phyloP scores from a whole-genome alignment of 1,140 invertebrate species.

The Limonius californicus region DNA sequence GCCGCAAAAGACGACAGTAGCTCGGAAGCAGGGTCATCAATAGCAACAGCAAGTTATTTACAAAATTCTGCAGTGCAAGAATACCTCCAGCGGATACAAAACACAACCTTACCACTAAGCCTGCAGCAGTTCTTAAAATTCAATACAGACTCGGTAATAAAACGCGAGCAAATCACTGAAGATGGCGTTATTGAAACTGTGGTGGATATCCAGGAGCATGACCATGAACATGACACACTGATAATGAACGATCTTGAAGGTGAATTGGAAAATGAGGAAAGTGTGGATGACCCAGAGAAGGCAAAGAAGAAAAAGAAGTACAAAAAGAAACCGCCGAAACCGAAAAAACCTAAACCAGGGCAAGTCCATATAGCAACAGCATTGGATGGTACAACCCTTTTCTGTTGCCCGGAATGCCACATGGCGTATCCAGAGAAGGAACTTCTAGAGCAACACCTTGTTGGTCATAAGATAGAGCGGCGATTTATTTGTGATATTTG shows the following conservation, averaged over 20 bases:
- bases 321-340: slow-evolving; percentile 74
- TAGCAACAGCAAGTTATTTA: slow-evolving; percentile 41
- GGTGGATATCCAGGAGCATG: slow-evolving; percentile 12
- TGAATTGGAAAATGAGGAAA: slow-evolving; percentile 33
- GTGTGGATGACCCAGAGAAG: slow-evolving; percentile 45
- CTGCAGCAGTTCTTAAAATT: slow-evolving; percentile 59
- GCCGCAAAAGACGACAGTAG: slow-evolving; percentile 38
- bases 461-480: slow-evolving; percentile 72
- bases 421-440: slow-evolving; percentile 76
- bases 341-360: slow-evolving; percentile 64
- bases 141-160: slow-evolving; percentile 53
- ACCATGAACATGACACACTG: slow-evolving; percentile 14
- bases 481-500: slow-evolving; percentile 60
- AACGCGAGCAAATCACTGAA: slow-evolving; percentile 46
- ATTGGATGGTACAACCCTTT: slow-evolving; percentile 66
- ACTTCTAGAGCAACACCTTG: slow-evolving; percentile 68
- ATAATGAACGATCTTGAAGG: slow-evolving; percentile 26
- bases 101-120: slow-evolving; percentile 46
- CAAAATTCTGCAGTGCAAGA: slow-evolving; percentile 51
- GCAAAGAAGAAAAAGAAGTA: slow-evolving; percentile 73
- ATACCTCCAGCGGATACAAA: slow-evolving; percentile 45
- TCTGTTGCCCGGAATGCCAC: slow-evolving; percentile 75
- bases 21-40: slow-evolving; percentile 19
- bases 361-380: slow-evolving; percentile 66
- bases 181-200: slow-evolving; percentile 41